phyloP scores from a whole-genome alignment of 2,113 vertebrate genomes.

The Pachypanchax playfairii region DNA sequence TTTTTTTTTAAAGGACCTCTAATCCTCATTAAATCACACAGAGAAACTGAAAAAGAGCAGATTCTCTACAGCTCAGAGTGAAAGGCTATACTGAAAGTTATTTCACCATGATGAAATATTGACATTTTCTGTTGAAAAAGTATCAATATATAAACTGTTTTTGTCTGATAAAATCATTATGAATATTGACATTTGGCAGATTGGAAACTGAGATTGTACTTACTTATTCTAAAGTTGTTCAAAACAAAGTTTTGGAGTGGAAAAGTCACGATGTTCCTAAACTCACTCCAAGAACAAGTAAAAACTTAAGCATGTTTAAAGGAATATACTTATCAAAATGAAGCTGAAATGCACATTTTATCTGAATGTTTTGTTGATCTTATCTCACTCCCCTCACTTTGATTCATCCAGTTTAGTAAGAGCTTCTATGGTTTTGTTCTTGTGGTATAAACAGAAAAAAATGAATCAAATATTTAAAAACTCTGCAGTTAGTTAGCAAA shows the following conservation, averaged over 20 bases:
- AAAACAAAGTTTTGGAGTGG: neutral
- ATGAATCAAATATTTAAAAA: too few relatives aligned
- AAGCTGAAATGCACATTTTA: neutral
- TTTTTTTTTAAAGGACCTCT: constrained; percentile 54
- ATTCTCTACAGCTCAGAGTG: constrained; percentile 28
- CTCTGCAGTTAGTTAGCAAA: too few relatives aligned
- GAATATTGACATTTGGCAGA: constrained; percentile 32
- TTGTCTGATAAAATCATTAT: constrained; percentile 19
- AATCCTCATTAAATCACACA: constrained; percentile 49
- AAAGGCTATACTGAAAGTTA: constrained; percentile 25
- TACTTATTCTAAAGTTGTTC: neutral
- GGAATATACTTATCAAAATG: neutral
- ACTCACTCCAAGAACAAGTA: neutral
- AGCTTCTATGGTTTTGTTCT: too few relatives aligned
- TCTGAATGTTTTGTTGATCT: too few relatives aligned
- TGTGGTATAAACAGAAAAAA: too few relatives aligned
- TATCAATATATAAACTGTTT: constrained; percentile 19
- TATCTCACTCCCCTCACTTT: too few relatives aligned
- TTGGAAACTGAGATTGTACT: constrained; percentile 22
- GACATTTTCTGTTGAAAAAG: constrained; percentile 27
- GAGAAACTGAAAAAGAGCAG: constrained; percentile 44
- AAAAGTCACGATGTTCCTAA: too few relatives aligned
- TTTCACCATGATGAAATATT: constrained; percentile 36
- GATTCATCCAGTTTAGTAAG: too few relatives aligned
- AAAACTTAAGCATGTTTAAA: neutral